Evolutionary conservation across 2,113 vertebrate species (phyloP).

Genomic region (Oreamnos americanus): DNA sequence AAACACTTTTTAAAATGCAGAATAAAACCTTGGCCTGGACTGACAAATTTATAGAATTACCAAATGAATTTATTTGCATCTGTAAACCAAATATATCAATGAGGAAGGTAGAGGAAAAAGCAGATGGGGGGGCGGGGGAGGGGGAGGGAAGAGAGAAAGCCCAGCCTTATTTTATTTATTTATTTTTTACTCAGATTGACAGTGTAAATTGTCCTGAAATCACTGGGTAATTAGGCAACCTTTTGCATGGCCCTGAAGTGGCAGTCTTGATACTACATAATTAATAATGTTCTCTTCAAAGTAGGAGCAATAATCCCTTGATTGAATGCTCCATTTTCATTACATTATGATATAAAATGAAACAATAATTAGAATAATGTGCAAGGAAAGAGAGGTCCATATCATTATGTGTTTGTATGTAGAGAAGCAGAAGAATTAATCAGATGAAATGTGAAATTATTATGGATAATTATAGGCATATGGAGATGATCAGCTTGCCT

Average conservation of each 20-base stretch:
- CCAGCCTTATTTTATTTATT: not conserved
- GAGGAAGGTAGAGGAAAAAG: not conserved
- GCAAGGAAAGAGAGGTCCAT: constrained; percentile 59
- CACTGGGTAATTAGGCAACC: constrained; percentile 47
- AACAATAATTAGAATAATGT: constrained; percentile 71
- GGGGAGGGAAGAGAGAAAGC: not conserved
- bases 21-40: not conserved
- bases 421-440: constrained; percentile 72
- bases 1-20: not conserved
- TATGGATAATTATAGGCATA: constrained; percentile 75
- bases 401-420: constrained; percentile 52
- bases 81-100: not conserved
- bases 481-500: constrained; percentile 69
- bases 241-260: constrained; percentile 10
- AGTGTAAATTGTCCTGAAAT: constrained; percentile 58
- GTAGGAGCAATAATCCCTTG: constrained; percentile 60
- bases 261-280: constrained; percentile 54
- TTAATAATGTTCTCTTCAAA: constrained; percentile 71
- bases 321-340: constrained; percentile 65
- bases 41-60: not conserved
- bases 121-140: rapidly evolving
- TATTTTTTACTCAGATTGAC: constrained; percentile 22
- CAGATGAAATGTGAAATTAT: constrained; percentile 74
- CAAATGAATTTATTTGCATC: not conserved
- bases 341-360: constrained; percentile 67